Base-by-base conservation (phyloP, 1,140 invertebrate species). In the Sarcophaga peregrina region DNA sequence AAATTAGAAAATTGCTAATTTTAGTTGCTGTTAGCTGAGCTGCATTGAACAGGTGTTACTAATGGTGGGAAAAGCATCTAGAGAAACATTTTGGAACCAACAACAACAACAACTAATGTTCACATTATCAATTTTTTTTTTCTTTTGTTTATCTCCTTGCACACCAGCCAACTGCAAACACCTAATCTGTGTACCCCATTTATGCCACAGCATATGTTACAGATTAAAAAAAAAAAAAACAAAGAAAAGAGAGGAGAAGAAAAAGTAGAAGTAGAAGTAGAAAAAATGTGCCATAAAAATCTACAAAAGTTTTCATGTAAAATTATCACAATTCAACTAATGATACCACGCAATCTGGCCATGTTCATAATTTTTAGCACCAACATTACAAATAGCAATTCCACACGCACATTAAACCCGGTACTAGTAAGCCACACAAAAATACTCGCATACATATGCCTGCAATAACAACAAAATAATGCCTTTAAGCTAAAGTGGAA, bases 11-110 rank as follows among this genome's bases (percentile, higher is more conserved):
- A 68, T 81, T 54, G 37, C 46, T 62, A 81, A 68, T 81, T 78
- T 78, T 74, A 13, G 37, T 74, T 45, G 15, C 5, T 78, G 75
- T 62, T 52, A 58, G 15, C 15, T 58, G 54, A 58, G 54, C 54
- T n/a, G 17, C 20, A 20, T 68, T 78, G 75, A 52, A 78, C 75
- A 78, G 75, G 47, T 78, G 75, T 25, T 78, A 20, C 75, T 78
- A 78, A 78, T 78, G 75, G 75, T 78, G 75, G 75, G 75, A 78
- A 78, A 78, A 78, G 75, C 75, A 78, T 78, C 75, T 78, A 78
- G 75, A 20, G 48, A 52, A 78, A 20, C 75, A 78, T 78, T 78
- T 78, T 25, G 75, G 25, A 37, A 2, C 4, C 25, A 50, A 8
- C 75, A 78, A 50, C 15, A 2, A 2, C 25, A 50, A 8, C 75